Evolutionary conservation across 2,888 invertebrate species (phyloP), one percentile per base, ranked within the genome.

Genomic region (Linnaemya vulpina): DNA sequence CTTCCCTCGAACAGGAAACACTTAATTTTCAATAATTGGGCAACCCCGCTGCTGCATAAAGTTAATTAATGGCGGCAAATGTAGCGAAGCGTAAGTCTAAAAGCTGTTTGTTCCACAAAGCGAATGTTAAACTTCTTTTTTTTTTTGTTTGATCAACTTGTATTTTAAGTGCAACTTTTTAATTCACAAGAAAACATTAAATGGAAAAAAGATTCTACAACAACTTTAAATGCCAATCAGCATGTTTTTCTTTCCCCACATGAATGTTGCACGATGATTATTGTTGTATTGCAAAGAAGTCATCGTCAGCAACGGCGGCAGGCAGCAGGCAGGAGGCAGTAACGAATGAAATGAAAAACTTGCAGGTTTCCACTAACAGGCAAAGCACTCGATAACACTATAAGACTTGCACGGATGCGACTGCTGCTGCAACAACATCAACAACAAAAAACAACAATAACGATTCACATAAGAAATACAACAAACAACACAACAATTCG

Each of bases 171-270:
- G 38, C 55, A 81, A 74, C 68, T 74, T 84, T 78, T 82, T 46
- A 68, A 65, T 82, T 85, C 74, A 53, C 70, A 75, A 82, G 75
- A 74, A 73, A 81, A 67, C 60, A 71, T 60, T 30, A 67, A 62
- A 60, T 74, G 53, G 35, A 53, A 46, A 38, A 62, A 62, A 83
- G 62, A 30, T 83, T 75, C 84, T 70, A 85, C 81, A 85, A 68
- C 85, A 82, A 85, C 60, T 71, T 75, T 74, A 82, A 85, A 85
- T 82, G 85, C 85, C 85, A 85, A 85, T 85, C 85, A 85, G 71
- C 74, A 79, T 85, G 78, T 82, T 78, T 85, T 82, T 49, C 63
- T 67, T 77, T 77, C 82, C 78, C 51, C 85, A 70, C 65, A 62
- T 78, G 43, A 73, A 71, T 81, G 84, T 75, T 84, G 73, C 81